Evolutionary conservation across 2,113 vertebrate genomes (phyloP).

Genomic region (Scophthalmus maximus): DNA sequence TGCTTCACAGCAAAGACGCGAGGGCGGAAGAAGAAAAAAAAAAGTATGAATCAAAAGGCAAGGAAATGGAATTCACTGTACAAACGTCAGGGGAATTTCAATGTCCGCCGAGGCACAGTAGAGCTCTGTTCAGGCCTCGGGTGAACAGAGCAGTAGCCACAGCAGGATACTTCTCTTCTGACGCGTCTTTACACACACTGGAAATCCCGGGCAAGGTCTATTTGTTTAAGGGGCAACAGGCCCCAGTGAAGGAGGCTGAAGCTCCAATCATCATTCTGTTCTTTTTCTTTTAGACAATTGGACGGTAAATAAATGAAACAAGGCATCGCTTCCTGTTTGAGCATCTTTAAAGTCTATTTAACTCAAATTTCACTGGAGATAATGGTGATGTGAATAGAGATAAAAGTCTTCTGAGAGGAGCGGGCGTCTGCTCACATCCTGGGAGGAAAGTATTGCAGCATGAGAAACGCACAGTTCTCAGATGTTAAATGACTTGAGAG

Average conservation of each 20-base stretch:
- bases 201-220: slow-evolving; percentile 58
- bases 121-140: slow-evolving; percentile 73
- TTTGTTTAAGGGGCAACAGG: slow-evolving; percentile 67
- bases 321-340: neutral
- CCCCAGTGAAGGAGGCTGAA: slow-evolving; percentile 40
- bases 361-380: too few species aligned
- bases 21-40: neutral
- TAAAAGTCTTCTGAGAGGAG: neutral
- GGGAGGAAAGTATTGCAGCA: neutral
- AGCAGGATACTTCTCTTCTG: slow-evolving; percentile 71
- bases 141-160: slow-evolving; percentile 69
- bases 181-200: slow-evolving; percentile 56
- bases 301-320: slow-evolving; percentile 2
- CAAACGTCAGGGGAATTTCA: slow-evolving; percentile 72
- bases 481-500: neutral
- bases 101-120: slow-evolving; percentile 68
- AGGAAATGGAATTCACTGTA: slow-evolving; percentile 79
- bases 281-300: slow-evolving; percentile 8
- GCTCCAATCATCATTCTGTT: slow-evolving; percentile 54
- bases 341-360: too few species aligned
- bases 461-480: neutral
- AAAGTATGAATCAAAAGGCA: slow-evolving; percentile 71
- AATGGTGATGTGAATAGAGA: too few species aligned
- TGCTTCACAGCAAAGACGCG: slow-evolving; percentile 52
- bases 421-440: neutral